Evolutionary conservation across 2,888 invertebrate genomes (phyloP).

Genomic region (Epirrhoe alternata): DNA sequence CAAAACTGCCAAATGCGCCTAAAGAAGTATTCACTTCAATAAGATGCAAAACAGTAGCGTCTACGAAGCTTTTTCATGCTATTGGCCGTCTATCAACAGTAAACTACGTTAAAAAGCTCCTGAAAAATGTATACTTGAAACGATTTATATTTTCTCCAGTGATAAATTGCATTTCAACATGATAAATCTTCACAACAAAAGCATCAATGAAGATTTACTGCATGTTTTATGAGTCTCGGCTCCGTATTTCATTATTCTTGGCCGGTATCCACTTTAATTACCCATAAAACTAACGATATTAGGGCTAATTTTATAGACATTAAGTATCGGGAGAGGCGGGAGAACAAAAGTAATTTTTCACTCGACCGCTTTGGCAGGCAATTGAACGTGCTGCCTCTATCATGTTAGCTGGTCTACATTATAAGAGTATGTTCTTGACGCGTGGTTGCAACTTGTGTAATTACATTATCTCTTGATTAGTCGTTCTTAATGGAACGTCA

Average conservation of each 20-base stretch:
- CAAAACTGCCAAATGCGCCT: not conserved
- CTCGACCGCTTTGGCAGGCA: conserved; percentile 37
- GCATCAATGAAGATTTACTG: conserved; percentile 16
- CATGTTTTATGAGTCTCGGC: not conserved
- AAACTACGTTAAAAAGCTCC: not conserved
- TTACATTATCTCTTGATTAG: too few species aligned
- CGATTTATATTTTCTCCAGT: not conserved
- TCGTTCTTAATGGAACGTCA: too few species aligned
- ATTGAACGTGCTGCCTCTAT: conserved; percentile 6
- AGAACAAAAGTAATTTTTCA: conserved; percentile 49
- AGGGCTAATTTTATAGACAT: conserved; percentile 42
- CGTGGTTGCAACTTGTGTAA: not conserved
- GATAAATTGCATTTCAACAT: conserved; percentile 7
- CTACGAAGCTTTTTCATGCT: not conserved
- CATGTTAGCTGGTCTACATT: conserved; percentile 10
- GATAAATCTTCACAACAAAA: conserved; percentile 10
- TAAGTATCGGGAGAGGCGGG: conserved; percentile 35
- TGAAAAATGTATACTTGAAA: too few species aligned
- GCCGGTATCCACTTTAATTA: conserved; percentile 19
- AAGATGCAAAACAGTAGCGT: not conserved
- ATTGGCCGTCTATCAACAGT: not conserved
- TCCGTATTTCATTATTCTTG: conserved; percentile 21
- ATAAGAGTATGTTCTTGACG: not conserved
- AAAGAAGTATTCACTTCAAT: not conserved
- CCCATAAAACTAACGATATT: conserved; percentile 41